Percentiles rank a stretch among this genome's conserved stretches.
Conservation (phyloP, 2,888 invertebrate genomes). For the Tribolium freemani region DNA sequence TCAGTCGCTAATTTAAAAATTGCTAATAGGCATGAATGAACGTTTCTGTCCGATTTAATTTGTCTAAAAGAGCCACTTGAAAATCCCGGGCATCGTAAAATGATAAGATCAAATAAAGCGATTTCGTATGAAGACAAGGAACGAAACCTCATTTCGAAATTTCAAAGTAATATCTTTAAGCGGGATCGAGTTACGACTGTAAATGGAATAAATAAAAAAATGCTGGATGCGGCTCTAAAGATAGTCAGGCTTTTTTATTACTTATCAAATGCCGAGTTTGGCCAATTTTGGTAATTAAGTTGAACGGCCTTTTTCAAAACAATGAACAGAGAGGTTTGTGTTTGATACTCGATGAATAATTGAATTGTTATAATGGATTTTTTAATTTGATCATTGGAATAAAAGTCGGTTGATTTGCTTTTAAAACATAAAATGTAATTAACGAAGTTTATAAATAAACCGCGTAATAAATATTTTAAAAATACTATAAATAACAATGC, state of each 20-base stretch:
- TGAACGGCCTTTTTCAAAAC: no score
- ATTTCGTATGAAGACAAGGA: slow-evolving; percentile 8
- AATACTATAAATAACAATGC: no score
- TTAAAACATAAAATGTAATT: background rate
- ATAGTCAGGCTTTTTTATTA: background rate
- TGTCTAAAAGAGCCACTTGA: slow-evolving; percentile 8
- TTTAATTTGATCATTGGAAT: background rate
- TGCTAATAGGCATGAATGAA: background rate
- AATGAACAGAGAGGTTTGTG: background rate
- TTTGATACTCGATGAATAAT: background rate
- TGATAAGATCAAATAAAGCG: slow-evolving; percentile 21
- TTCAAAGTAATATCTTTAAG: slow-evolving; percentile 15
- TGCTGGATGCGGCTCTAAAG: background rate
- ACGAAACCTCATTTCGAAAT: slow-evolving; percentile 5
- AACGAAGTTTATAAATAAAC: background rate
- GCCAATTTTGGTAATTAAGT: background rate
- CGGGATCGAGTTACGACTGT: background rate
- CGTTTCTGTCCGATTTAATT: background rate
- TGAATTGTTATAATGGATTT: background rate
- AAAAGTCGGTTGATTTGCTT: background rate
- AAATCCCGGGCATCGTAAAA: slow-evolving; percentile 5
- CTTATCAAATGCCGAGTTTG: background rate
- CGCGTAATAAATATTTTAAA: no score
- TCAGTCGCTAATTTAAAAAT: background rate
- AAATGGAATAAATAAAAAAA: slow-evolving; percentile 16